Evolutionary conservation across 2,797 vertebrate species (phyloP).

Genomic region (Danio albolineatus): DNA sequence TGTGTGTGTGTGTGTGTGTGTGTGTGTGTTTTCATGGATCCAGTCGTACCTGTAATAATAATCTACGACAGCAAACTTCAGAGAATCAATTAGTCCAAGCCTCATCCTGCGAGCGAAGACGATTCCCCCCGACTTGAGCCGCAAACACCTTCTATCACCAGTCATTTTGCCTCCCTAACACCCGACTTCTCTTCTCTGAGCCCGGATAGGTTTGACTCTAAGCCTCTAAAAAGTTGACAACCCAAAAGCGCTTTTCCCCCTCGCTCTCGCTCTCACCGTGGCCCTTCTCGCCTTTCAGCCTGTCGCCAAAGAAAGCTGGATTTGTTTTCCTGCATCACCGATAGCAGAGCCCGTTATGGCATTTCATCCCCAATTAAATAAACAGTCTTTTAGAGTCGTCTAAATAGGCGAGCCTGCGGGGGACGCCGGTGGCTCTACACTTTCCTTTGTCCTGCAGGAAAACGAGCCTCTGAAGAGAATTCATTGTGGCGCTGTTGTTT

Average conservation of each 20-base stretch:
- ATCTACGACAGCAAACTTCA: slow-evolving; percentile 82
- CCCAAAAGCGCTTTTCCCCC: slow-evolving; percentile 77
- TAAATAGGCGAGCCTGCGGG: slow-evolving; percentile 34
- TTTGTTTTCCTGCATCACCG: slow-evolving; percentile 71
- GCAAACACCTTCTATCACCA: slow-evolving; percentile 87
- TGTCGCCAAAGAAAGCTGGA: slow-evolving; percentile 78
- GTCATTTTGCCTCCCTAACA: slow-evolving; percentile 86
- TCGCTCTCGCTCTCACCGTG: slow-evolving; percentile 65
- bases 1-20: no score
- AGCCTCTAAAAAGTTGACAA: slow-evolving; percentile 87
- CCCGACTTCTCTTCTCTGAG: slow-evolving; percentile 85
- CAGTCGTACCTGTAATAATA: slow-evolving; percentile 82
- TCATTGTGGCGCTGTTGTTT: slow-evolving; percentile 78
- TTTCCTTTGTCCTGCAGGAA: slow-evolving; percentile 73
- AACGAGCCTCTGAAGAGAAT: slow-evolving; percentile 72
- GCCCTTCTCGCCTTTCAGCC: slow-evolving; percentile 74
- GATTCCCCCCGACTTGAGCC: slow-evolving; percentile 85
- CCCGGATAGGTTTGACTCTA: slow-evolving; percentile 87
- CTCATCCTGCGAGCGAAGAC: slow-evolving; percentile 82
- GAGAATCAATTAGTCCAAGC: slow-evolving; percentile 85
- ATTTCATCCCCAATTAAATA: slow-evolving; percentile 79
- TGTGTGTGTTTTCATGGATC: slow-evolving; percentile 76
- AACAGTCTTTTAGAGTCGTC: slow-evolving; percentile 68
- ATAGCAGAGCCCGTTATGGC: slow-evolving; percentile 69
- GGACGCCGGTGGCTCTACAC: slow-evolving; percentile 57